Evolutionary conservation across 2,797 vertebrate species (phyloP), one percentile per base, ranked within the genome.

Genomic region (Acestrorhynchus altus): DNA sequence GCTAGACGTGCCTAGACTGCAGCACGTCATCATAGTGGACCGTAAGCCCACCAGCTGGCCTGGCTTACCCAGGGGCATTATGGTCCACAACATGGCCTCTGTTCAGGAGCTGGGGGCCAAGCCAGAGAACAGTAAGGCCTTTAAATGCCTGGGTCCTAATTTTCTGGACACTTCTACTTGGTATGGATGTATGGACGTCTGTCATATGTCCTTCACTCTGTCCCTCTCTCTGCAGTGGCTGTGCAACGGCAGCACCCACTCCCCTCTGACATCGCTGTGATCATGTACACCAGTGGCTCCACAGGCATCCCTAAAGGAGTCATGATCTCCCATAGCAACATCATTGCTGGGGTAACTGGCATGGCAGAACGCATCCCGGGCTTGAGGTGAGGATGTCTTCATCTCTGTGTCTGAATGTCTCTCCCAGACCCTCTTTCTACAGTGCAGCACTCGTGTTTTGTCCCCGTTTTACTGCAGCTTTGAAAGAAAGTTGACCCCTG

Each of bases 261-360:
- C 74, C 87, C 96, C 54, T 92, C 92, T 0, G 97, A 98, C 88
- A 94, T 96, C 0, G 98, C 97, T 0, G 98, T 99, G 81, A 96
- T 99, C 91, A 99, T 99, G 98, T 99, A 99, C 83, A 99, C 98
- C 28, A 99, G 98, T 49, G 98, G 98, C 51, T 99, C 98, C 83
- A 99, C 98, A 0, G 98, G 97, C 74, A 90, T 98, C 80, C 98
- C 98, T 73, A 99, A 99, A 88, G 98, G 97, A 76, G 98, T 99
- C 83, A 97, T 98, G 95, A 97, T 99, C 89, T 98, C 97, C 47
- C 98, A 99, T 76, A 93, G 95, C 86, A 99, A 99, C 92, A 90
- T 99, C 82, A 95, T 99, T 39, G 95, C 97, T 59, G 96, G 94
- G 44, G 94, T 99, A 89, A 96, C 96, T 1, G 98, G 98, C 85